phyloP scores from a whole-genome alignment of 2,113 vertebrate species.

The Thalassarche chlororhynchos region DNA sequence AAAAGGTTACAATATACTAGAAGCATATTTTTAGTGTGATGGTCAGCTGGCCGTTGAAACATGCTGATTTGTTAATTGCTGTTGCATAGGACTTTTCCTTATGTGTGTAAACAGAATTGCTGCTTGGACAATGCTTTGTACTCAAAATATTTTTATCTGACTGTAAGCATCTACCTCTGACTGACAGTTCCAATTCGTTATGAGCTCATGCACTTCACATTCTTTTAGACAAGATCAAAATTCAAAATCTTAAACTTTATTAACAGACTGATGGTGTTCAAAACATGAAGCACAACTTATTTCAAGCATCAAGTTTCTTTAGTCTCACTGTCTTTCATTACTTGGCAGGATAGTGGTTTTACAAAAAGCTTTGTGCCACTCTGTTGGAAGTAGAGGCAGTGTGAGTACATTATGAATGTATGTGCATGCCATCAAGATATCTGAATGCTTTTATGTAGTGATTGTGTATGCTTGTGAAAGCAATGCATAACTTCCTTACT shows the following conservation, averaged over 20 bases:
- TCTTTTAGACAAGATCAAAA: neutral
- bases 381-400: neutral
- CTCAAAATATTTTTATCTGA: neutral
- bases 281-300: neutral
- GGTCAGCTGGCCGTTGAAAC: neutral
- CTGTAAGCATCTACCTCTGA: neutral
- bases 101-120: neutral
- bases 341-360: neutral
- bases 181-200: neutral
- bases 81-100: neutral
- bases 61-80: neutral
- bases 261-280: neutral
- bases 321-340: neutral
- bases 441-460: neutral
- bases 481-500: neutral
- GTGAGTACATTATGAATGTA: neutral
- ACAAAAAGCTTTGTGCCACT: neutral
- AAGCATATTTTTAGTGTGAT: neutral
- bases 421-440: neutral
- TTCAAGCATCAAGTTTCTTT: neutral
- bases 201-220: neutral
- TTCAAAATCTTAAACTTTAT: neutral
- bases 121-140: neutral
- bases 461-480: neutral
- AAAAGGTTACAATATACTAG: neutral